A percentile compares a stretch with the other conserved stretches of the same genome.
Conservation (phyloP, 1,140 invertebrate species). For the Propsilocerus akamusi region DNA sequence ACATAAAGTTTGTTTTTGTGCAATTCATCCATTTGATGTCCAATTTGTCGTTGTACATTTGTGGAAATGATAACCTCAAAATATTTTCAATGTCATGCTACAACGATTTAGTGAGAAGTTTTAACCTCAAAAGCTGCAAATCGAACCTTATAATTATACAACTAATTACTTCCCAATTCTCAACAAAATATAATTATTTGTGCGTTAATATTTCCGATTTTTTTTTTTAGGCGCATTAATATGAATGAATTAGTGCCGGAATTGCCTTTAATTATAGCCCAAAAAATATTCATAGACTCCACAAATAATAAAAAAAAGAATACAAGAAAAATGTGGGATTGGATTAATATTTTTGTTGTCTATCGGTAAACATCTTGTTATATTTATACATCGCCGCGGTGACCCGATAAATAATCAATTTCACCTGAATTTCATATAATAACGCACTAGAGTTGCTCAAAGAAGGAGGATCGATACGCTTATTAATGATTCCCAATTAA, state of each 20-base stretch:
- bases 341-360: no score
- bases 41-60: neutral
- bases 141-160: no score
- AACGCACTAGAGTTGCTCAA: neutral
- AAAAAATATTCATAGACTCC: no score
- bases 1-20: neutral
- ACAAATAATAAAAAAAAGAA: no score
- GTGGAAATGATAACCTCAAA: neutral
- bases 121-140: no score
- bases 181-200: no score
- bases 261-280: neutral
- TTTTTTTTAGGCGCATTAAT: neutral
- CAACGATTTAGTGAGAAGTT: no score
- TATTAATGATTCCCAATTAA: neutral
- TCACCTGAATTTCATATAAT: neutral
- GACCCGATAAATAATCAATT: slow-evolving; percentile 1
- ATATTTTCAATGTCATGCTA: neutral
- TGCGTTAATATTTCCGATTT: neutral
- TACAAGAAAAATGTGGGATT: no score
- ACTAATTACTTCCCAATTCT: no score
- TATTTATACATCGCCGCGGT: no score
- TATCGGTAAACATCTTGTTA: no score
- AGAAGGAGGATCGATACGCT: neutral
- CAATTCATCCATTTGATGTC: neutral
- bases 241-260: neutral